A percentile compares a stretch with the other conserved stretches of the same genome.
These are phyloP conservation scores for Neofelis nebulosa DNA, from an alignment of 2,113 vertebrate genomes.

Conservation along the genomic window DNA sequence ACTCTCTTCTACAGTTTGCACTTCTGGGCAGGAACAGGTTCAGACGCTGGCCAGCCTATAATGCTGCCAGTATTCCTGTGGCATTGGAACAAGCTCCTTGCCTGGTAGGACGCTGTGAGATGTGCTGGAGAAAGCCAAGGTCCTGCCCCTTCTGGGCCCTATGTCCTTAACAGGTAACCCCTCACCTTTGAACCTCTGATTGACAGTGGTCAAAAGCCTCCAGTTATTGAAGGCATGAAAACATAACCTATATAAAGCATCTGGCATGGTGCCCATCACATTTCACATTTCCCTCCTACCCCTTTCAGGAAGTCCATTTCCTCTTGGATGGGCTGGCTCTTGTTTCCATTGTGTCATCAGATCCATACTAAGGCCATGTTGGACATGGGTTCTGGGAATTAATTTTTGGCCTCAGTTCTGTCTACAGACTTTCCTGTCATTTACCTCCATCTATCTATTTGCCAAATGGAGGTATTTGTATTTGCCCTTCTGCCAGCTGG, in stretches of 20 bases:
- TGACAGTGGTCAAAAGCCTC: not conserved
- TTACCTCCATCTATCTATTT: not conserved
- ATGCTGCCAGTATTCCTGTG: too few relatives aligned
- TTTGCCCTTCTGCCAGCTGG: not conserved
- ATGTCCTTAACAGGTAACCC: not conserved
- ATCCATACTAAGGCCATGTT: not conserved
- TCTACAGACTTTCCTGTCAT: not conserved
- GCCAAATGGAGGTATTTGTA: not conserved
- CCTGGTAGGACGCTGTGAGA: not conserved
- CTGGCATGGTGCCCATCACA: not conserved
- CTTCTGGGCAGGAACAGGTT: not conserved
- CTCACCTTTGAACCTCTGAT: not conserved
- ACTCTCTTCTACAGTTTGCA: not conserved
- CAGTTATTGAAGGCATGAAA: not conserved
- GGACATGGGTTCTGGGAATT: not conserved
- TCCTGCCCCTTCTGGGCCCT: not conserved
- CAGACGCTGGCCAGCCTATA: not conserved
- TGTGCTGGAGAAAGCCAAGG: not conserved
- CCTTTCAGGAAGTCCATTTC: not conserved
- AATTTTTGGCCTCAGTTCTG: not conserved
- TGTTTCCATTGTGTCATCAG: not conserved
- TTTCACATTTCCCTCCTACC: not conserved
- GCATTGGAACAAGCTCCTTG: not conserved
- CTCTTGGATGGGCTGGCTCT: not conserved
- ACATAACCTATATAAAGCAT: not conserved